Conservation (phyloP, 2,888 invertebrate genomes). For the Ceraclea dissimilis region DNA sequence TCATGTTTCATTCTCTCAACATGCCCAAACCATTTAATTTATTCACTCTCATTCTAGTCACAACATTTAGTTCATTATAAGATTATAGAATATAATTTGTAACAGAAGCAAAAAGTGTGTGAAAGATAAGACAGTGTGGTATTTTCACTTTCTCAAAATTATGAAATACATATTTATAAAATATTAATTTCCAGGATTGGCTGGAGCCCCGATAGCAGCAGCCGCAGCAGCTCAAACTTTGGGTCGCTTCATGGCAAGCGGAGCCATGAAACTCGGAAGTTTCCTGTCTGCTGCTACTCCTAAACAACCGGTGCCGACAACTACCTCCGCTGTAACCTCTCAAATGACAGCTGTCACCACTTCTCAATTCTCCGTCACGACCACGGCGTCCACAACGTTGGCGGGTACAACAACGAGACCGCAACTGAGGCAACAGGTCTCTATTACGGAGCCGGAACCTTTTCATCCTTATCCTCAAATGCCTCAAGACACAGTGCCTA, state of each 20-base stretch:
- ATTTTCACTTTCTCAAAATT: too few relatives aligned
- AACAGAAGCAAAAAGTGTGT: too few relatives aligned
- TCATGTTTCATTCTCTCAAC: too few relatives aligned
- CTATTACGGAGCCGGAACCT: conserved; percentile 32
- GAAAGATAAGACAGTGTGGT: too few relatives aligned
- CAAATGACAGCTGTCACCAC: conserved; percentile 13
- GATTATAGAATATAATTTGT: too few relatives aligned
- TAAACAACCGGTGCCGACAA: conserved; percentile 10
- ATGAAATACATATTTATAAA: too few relatives aligned
- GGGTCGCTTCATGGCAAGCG: conserved; percentile 46
- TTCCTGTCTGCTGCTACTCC: conserved; percentile 47
- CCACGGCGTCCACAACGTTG: conserved; percentile 29
- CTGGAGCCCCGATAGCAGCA: conserved; percentile 24
- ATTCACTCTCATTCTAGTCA: too few relatives aligned
- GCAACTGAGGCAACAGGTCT: conserved; percentile 39
- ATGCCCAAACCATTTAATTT: too few relatives aligned
- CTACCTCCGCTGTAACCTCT: conserved; percentile 25
- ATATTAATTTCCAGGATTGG: too few relatives aligned
- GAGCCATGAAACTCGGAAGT: conserved; percentile 45
- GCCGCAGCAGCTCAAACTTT: conserved; percentile 42
- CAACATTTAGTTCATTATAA: too few relatives aligned
- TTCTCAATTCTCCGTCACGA: conserved; percentile 27
- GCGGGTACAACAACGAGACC: conserved; percentile 27
- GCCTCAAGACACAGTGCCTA: conserved; percentile 12
- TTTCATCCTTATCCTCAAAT: conserved; percentile 15